Percentiles rank a stretch among this genome's conserved stretches.
Evolutionary conservation across 2,888 invertebrate genomes (phyloP).

Genomic region (Drosophila picticornis): DNA sequence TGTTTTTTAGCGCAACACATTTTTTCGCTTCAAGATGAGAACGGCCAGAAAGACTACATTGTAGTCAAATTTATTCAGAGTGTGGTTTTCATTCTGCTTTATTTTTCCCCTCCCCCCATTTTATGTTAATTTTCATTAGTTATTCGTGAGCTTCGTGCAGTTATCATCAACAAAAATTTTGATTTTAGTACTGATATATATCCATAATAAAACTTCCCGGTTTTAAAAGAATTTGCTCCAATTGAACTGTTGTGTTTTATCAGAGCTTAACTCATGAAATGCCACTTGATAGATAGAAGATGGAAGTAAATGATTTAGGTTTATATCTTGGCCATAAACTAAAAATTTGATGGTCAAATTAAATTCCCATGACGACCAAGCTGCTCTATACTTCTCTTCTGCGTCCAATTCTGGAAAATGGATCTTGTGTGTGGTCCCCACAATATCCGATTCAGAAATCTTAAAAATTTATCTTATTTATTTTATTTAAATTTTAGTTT

Average conservation of each 20-base stretch:
- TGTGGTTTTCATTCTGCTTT: not conserved
- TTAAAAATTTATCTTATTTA: not conserved
- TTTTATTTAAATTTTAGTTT: not conserved
- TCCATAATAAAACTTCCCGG: not conserved
- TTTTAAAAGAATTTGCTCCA: not conserved
- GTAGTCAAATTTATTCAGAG: not conserved
- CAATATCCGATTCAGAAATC: not conserved
- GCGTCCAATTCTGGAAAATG: not conserved
- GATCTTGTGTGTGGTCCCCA: not conserved
- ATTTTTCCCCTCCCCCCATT: not conserved
- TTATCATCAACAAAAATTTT: not conserved
- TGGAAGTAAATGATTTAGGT: not conserved
- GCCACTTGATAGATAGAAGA: not conserved
- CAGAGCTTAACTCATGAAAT: not conserved
- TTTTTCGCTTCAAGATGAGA: not conserved
- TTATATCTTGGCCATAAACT: not conserved
- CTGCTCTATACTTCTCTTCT: not conserved
- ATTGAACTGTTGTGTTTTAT: not conserved
- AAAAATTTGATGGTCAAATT: not conserved
- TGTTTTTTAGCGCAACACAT: not conserved
- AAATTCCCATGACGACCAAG: not conserved
- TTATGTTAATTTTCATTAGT: not conserved
- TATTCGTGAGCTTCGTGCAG: not conserved
- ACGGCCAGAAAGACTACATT: not conserved
- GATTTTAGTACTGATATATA: not conserved